Evolutionary conservation across 2,113 vertebrate genomes (phyloP), one percentile per base, ranked within the genome.

Genomic region (Centropristis striata): DNA sequence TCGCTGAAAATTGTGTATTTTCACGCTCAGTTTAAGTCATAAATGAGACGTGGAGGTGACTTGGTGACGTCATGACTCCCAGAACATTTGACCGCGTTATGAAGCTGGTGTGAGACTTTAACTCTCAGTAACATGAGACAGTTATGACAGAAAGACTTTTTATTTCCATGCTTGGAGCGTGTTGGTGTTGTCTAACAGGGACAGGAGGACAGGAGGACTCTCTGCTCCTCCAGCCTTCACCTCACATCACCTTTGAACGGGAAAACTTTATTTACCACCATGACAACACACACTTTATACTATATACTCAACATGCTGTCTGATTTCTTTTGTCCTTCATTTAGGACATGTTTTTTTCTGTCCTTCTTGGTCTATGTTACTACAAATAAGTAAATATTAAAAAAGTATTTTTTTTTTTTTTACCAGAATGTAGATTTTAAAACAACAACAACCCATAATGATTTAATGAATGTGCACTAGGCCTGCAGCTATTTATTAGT

Each of bases 201-300:
- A 36, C 25, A 8, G 5, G 39, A 23, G 2, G 20, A 47, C 14
- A 49, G 3, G 15, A 4, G 1, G 16, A 73, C 8, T 0, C 1
- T 2, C 10, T 51, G 14, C 2, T 11, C 65, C 5, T 16, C 0
- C 49, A 39, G 61, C 9, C 3, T 16, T 60, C 39, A 57, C 64
- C 64, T n/a, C 2, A 25, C 16, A 21, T 15, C 4, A 2, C 41
- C 6, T 70, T 75, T 57, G 49, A 75, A 76, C 2, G 32, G 25
- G 21, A 51, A 71, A 76, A 76, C 72, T 71, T 71, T 58, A 76
- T 76, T 46, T 10, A 63, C 18, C 41, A 23, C 11, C 1, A 13
- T 8, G 44, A 59, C 54, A 49, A 14, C n/a, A 5, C 7, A 16
- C 6, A 14, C 15, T 14, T 23, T 12, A 1, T 9, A 16, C 10